These are phyloP conservation scores for Halyomorpha halys DNA, from an alignment of 1,140 invertebrate species.

Conservation along the genomic window DNA sequence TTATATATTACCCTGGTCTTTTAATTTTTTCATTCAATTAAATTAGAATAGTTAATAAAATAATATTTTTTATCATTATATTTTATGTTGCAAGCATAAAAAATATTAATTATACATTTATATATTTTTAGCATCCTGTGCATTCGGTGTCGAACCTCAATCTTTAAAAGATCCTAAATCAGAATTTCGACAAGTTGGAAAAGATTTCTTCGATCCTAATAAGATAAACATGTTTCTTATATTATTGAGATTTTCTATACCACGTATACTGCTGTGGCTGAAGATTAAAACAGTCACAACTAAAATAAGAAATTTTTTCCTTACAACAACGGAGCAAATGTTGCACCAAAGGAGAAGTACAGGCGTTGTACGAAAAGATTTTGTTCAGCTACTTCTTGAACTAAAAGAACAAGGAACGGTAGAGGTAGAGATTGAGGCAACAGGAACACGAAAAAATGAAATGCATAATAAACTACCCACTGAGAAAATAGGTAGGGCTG, in stretches of 20 bases:
- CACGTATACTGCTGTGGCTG: background rate
- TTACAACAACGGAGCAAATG: background rate
- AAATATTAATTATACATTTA: too few species aligned
- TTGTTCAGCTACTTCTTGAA: slow-evolving; percentile 21
- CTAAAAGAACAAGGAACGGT: slow-evolving; percentile 18
- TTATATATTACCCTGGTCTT: too few species aligned
- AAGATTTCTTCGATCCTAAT: background rate
- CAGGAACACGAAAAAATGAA: too few species aligned
- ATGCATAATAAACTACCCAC: background rate
- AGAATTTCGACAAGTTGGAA: slow-evolving; percentile 8
- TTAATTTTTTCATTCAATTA: too few species aligned
- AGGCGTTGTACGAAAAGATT: slow-evolving; percentile 17
- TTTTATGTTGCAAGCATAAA: too few species aligned
- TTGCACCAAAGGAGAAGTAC: slow-evolving; percentile 5
- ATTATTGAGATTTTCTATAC: background rate
- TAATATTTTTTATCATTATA: too few species aligned
- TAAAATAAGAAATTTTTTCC: background rate
- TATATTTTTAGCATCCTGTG: slow-evolving; percentile 15
- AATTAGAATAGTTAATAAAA: too few species aligned
- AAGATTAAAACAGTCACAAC: background rate
- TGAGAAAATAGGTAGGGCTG: background rate
- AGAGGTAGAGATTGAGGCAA: background rate
- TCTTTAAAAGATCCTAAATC: slow-evolving; percentile 4
- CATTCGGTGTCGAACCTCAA: slow-evolving; percentile 18
- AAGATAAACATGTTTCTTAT: background rate